Percentiles rank a stretch among this genome's conserved stretches.
These are phyloP conservation scores for Lacerta agilis DNA, from an alignment of 2,797 vertebrate species.

Conservation along the genomic window DNA sequence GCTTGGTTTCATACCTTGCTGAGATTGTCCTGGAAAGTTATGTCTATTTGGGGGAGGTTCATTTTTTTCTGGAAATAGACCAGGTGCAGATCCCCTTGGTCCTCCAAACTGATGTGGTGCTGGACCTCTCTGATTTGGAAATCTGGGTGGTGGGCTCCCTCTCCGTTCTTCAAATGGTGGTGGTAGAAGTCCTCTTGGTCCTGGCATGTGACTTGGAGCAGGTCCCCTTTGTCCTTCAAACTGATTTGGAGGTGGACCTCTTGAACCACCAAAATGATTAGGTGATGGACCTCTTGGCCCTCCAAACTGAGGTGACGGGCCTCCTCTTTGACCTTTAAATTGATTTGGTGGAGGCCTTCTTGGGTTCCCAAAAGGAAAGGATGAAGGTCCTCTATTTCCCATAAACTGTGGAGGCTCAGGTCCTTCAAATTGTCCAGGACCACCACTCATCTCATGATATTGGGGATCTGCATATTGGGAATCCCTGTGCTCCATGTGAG, in stretches of 20 bases:
- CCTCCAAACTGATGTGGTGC: slow-evolving; percentile 83
- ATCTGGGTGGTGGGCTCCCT: slow-evolving; percentile 74
- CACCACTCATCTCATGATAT: slow-evolving; percentile 72
- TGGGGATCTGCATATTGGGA: slow-evolving; percentile 76
- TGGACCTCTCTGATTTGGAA: slow-evolving; percentile 79
- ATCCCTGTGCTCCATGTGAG: slow-evolving; percentile 82
- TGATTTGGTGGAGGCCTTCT: slow-evolving; percentile 78
- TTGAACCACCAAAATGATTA: slow-evolving; percentile 82
- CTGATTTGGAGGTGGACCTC: slow-evolving; percentile 74
- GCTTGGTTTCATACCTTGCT: slow-evolving; percentile 74
- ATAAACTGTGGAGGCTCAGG: slow-evolving; percentile 84
- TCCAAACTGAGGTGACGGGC: slow-evolving; percentile 74
- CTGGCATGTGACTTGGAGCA: slow-evolving; percentile 71
- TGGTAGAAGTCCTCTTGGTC: slow-evolving; percentile 71
- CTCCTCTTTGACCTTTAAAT: slow-evolving; percentile 78
- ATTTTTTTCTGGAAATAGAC: slow-evolving; percentile 75
- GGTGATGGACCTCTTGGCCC: slow-evolving; percentile 81
- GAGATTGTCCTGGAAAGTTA: slow-evolving; percentile 76
- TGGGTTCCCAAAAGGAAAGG: slow-evolving; percentile 88
- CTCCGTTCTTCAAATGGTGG: slow-evolving; percentile 73
- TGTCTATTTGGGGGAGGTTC: slow-evolving; percentile 76
- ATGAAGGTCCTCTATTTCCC: slow-evolving; percentile 77
- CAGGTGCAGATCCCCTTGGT: slow-evolving; percentile 80
- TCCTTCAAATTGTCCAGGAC: slow-evolving; percentile 80
- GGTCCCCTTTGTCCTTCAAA: slow-evolving; percentile 75